Evolutionary conservation across 2,797 vertebrate genomes (phyloP).

Genomic region (Pyrocephalus nanus): DNA sequence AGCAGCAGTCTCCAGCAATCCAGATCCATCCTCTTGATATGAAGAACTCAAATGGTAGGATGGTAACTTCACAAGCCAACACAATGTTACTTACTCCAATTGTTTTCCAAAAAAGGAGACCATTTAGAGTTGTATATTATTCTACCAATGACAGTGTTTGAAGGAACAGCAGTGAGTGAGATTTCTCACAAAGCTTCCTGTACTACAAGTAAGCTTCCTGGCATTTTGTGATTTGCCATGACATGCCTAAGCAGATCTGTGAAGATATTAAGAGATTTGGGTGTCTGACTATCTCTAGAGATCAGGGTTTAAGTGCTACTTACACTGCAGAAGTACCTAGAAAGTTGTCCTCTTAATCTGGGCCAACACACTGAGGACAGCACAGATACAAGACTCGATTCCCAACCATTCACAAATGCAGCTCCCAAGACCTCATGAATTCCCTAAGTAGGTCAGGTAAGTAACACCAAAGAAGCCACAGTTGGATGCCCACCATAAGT

Average conservation of each 20-base stretch:
- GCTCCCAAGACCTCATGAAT: not conserved
- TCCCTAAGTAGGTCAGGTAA: not conserved
- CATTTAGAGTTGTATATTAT: not conserved
- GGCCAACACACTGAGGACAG: not conserved
- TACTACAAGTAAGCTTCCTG: not conserved
- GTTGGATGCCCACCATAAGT: not conserved
- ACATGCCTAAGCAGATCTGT: constrained; percentile 33
- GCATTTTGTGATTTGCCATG: constrained; percentile 37
- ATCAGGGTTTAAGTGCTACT: constrained; percentile 38
- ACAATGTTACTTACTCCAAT: not conserved
- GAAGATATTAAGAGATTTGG: not conserved
- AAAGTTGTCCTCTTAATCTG: constrained; percentile 55
- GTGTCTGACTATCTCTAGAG: not conserved
- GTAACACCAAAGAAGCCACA: not conserved
- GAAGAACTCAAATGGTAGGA: not conserved
- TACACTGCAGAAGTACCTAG: constrained; percentile 34
- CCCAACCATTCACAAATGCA: not conserved
- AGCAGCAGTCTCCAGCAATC: not conserved
- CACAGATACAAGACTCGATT: not conserved
- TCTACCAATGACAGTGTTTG: not conserved
- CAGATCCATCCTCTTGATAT: not conserved
- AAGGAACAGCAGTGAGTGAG: not conserved
- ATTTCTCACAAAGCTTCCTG: constrained; percentile 2
- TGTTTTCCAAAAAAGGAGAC: not conserved
- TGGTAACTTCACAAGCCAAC: not conserved